Evolutionary conservation across 2,797 vertebrate species (phyloP), one percentile per base, ranked within the genome.

Genomic region (Cephalopachus bancanus): DNA sequence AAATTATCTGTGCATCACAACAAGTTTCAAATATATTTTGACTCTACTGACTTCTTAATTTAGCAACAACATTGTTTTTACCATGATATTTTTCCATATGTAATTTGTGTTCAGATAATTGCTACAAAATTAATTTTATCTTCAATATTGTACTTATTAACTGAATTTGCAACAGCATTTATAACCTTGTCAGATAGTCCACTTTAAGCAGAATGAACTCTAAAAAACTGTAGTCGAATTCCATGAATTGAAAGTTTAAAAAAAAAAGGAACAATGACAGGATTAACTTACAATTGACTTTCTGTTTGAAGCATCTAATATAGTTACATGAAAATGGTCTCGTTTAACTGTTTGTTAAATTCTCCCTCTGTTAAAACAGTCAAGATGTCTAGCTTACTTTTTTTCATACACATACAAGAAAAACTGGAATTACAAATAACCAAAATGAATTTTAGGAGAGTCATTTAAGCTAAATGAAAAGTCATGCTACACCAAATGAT

Each of bases 361-460:
- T 67, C 14, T 89, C 12, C n/a, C 5, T 93, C 49, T 87, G 44
- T 57, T 59, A 87, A 69, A 33, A 28, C 51, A 79, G 53, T 16
- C 44, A 90, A 64, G 7, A 44, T 17, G 17, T 30, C 71, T 10
- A 57, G 26, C 12, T 78, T 83, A 26, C 7, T 69, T 59, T 93
- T 76, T 93, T 59, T 83, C 64, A 92, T 83, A 37, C 20, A 74
- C 10, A 1, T 24, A 33, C 22, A 95, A 93, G 59, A 90, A 79
- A 83, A 84, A 37, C 10, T 53, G 10, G 22, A 79, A 72, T 17
- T n/a, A 93, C 89, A 72, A 83, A 19, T 85, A 57, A 92, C 6
- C 7, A 51, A 80, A 83, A 93, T 84, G 44, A 83, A 93, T 44
- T 81, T 96, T 75, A 53, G 33, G 90, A 80, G 12, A 62, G 60